These are phyloP conservation scores for Lampris incognitus DNA, from an alignment of 2,113 vertebrate genomes.

Conservation along the genomic window DNA sequence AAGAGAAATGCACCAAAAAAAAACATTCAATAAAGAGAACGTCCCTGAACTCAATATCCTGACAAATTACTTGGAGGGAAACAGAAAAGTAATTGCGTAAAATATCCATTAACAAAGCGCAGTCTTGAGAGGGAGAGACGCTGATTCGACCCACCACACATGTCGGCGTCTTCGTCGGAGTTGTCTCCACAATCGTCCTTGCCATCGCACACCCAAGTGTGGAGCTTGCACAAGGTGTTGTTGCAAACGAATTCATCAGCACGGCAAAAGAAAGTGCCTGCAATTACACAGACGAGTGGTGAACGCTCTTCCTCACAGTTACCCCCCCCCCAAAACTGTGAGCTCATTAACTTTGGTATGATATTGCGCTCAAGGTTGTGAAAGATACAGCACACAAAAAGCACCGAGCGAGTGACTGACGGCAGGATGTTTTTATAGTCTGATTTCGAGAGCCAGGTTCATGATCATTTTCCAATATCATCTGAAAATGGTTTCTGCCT, in stretches of 20 bases:
- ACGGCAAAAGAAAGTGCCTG: constrained; percentile 90
- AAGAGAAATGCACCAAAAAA: not conserved
- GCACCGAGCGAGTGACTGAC: not conserved
- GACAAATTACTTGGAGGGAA: not conserved
- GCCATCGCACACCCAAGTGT: constrained; percentile 97
- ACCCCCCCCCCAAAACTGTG: not conserved
- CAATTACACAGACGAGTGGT: constrained; percentile 45
- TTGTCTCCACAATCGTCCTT: constrained; percentile 98
- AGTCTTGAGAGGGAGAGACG: constrained; percentile 6
- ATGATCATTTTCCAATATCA: constrained; percentile 1
- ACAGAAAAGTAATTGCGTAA: constrained; percentile 32
- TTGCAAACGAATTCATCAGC: constrained; percentile 96
- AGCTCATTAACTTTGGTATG: not conserved
- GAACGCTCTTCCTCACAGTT: not conserved
- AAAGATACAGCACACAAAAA: not conserved
- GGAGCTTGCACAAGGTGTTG: constrained; percentile 96
- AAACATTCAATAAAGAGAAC: not conserved
- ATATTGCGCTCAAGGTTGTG: not conserved
- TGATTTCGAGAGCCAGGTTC: constrained; percentile 12
- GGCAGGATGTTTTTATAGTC: constrained; percentile 3
- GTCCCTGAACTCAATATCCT: not conserved
- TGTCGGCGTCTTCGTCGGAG: constrained; percentile 92
- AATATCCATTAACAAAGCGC: constrained; percentile 40
- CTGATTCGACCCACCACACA: constrained; percentile 87
- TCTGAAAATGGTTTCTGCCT: not conserved